Evolutionary conservation across 2,888 invertebrate species (phyloP).

Genomic region (Stenodera caucasica): DNA sequence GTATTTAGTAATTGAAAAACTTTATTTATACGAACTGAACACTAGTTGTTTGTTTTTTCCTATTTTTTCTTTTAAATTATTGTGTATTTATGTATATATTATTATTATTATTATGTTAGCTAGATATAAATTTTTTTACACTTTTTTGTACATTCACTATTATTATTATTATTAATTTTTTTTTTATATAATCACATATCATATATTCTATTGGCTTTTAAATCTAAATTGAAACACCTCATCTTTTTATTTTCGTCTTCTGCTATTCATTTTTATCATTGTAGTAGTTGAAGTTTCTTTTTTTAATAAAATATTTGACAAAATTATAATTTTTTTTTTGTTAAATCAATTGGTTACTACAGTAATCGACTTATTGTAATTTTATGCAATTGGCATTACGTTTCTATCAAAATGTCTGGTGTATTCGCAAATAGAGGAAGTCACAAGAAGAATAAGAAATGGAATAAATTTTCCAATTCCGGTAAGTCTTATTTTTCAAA

Average conservation of each 20-base stretch:
- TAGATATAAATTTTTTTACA: neutral
- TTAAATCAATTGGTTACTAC: too few relatives aligned
- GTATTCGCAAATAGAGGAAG: slow-evolving; percentile 12
- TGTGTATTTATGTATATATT: neutral
- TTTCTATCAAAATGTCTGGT: slow-evolving; percentile 26
- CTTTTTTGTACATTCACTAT: neutral
- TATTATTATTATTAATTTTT: neutral
- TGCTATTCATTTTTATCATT: neutral
- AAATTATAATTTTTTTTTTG: too few relatives aligned
- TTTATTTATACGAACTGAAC: neutral
- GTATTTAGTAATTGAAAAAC: neutral
- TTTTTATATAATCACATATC: neutral
- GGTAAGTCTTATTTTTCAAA: slow-evolving; percentile 15
- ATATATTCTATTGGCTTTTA: neutral
- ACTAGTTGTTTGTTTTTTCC: neutral
- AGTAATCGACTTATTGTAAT: too few relatives aligned
- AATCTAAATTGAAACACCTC: neutral
- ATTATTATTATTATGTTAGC: neutral
- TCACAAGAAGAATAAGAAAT: slow-evolving; percentile 25
- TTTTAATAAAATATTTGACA: neutral
- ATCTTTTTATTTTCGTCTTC: neutral
- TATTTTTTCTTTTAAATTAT: neutral
- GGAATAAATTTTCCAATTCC: slow-evolving; percentile 10
- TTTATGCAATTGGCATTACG: neutral
- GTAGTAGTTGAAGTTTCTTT: neutral